Base-by-base conservation (phyloP, 2,797 vertebrate species). In the Oreochromis grahami region DNA sequence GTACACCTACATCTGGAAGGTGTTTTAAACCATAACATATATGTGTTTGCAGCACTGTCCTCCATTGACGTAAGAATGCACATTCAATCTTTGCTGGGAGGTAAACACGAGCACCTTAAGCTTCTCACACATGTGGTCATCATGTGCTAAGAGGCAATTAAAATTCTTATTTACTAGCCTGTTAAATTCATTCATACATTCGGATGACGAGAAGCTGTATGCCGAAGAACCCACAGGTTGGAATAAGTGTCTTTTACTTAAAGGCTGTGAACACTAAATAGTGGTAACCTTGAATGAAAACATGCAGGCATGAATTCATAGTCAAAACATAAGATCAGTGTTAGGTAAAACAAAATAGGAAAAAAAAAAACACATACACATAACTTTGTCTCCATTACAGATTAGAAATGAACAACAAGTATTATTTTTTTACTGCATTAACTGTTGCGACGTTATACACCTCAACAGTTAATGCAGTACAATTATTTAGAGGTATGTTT, bases 151-250 rank as follows among this genome's bases (percentile, higher is more conserved):
- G 10, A 8, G 21, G 45, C 53, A 74, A 78, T 77, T 19, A 79
- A 63, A 36, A 79, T 12, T 36, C 5, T 34, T 78, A 45, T 86
- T 90, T 88, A 85, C 43, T 48, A 36, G 60, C 48, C 51, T 6
- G 34, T 88, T 86, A 79, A 91, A 85, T 82, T 50, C 9, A 76
- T 85, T 88, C 26, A 87, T 77, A 45, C 13, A 1, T 84, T 77
- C 56, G 11, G 83, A 72, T 48, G 24, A 13, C 12, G 15, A 29
- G 41, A 87, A 89, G 72, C 76, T 36, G 5, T 26, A 56, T 14
- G 38, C 51, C 32, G 4, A 87, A 83, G 19, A n/a, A 78, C 78
- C 38, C 41, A 43, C 38, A 84, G 55, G 63, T 56, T 21, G 60
- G 36, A 82, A 80, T 85, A 3, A 17, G 2, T 11, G 32, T 81